These are phyloP conservation scores for Siniperca knerii DNA, from an alignment of 2,113 vertebrate genomes.

Conservation along the genomic window DNA sequence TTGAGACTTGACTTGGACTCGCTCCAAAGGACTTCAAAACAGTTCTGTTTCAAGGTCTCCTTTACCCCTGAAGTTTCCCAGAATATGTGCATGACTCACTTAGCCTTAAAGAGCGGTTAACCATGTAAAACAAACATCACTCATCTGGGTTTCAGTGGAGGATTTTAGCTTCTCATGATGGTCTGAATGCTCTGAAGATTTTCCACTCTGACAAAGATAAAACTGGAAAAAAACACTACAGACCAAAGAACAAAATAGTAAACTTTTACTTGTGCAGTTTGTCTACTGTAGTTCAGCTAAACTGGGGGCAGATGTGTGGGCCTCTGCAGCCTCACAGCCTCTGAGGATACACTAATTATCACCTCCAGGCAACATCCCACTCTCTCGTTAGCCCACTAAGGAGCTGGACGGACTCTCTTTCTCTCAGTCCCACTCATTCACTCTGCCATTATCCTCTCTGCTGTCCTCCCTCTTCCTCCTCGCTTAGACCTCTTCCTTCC, in stretches of 20 bases:
- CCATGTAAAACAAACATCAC: neutral
- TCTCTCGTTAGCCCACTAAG: constrained; percentile 36
- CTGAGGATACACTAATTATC: constrained; percentile 60
- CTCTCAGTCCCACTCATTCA: neutral
- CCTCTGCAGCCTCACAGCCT: constrained; percentile 31
- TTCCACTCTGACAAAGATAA: neutral
- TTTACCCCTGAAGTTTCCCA: neutral
- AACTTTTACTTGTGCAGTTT: constrained; percentile 9
- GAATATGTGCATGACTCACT: neutral
- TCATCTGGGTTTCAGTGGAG: neutral
- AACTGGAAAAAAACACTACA: neutral
- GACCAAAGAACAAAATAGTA: neutral
- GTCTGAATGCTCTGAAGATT: constrained; percentile 10
- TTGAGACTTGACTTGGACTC: neutral
- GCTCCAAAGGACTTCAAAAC: neutral
- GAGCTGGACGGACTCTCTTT: constrained; percentile 16
- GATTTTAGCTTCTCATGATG: neutral
- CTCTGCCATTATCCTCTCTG: constrained; percentile 33
- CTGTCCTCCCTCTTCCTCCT: constrained; percentile 9
- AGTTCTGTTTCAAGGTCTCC: neutral
- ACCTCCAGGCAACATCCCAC: constrained; percentile 35
- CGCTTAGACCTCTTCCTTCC: neutral
- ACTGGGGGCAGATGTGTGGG: constrained; percentile 23
- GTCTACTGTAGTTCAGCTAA: constrained; percentile 35
- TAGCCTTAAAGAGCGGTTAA: neutral